Conservation (phyloP, 2,113 vertebrate genomes). For the Centropus bengalensis region DNA sequence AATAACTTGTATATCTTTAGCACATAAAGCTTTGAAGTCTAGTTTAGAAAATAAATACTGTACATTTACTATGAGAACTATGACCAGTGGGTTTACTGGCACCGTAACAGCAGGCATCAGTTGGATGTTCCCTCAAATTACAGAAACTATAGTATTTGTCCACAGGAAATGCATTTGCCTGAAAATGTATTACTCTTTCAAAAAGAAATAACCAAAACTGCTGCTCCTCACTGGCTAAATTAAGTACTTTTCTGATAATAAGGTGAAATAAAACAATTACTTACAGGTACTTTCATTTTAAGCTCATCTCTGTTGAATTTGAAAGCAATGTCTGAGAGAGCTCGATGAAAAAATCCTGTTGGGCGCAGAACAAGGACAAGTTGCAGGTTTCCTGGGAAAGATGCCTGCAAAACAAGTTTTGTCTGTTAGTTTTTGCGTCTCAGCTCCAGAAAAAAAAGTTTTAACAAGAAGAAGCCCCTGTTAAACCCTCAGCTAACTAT, state of each 20-base stretch:
- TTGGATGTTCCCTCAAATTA: neutral
- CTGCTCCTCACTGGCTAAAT: neutral
- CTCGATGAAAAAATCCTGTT: constrained; percentile 88
- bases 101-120: neutral
- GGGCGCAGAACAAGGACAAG: constrained; percentile 94
- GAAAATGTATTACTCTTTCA: neutral
- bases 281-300: constrained; percentile 99
- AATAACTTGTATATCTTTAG: neutral
- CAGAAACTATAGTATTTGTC: neutral
- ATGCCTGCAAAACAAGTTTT: constrained; percentile 79
- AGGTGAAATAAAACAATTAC: constrained; percentile 54
- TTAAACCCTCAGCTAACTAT: neutral
- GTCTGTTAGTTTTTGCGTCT: neutral
- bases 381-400: constrained; percentile 96
- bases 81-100: neutral
- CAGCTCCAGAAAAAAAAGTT: neutral
- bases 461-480: neutral
- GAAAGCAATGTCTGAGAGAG: constrained; percentile 91
- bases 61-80: neutral
- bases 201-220: neutral
- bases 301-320: constrained; percentile 96
- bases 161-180: neutral
- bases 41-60: neutral
- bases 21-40: neutral
- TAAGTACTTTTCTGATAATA: neutral